Base-by-base conservation (phyloP, 2,113 vertebrate species). In the Setophaga coronata region DNA sequence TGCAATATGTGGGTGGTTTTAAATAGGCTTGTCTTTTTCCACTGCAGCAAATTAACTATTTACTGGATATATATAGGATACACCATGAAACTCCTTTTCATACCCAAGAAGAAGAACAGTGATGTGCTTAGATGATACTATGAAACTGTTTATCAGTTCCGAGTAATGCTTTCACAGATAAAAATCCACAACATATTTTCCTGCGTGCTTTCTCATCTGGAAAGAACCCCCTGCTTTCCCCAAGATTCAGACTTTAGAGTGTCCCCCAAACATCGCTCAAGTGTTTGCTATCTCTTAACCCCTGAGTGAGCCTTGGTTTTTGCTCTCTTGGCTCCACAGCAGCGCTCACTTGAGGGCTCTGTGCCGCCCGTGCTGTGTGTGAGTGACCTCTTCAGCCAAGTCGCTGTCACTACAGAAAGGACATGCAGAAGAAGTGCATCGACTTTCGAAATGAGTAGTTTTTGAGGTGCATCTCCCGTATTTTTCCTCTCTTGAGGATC, bases 381-480 rank as follows among this genome's bases (percentile, higher is more conserved):
- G 70, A 93, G 93, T 72, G 96, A 81, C 96, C 93, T 84, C 96
- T 89, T 40, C 93, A 96, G 91, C 88, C 95, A 45, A 61, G 26
- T 12, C 62, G 38, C 67, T 6, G 56, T 29, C 17, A 94, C 43
- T 82, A 81, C 86, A 96, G 31, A 66, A 57, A 58, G 26, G 21
- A n/a, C 58, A 10, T 1, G 1, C 2, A 3, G n/a, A 45, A 38
- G 9, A 81, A 51, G 12, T 7, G 21, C 12, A 7, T 4, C 7
- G 7, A 6, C 70, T 53, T 25, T 8, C 3, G 24, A 48, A 84
- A 42, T 0, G 0, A 33, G 2, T 1, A 2, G 7, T 1, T 50
- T 90, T 56, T 28, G 73, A 62, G 23, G 26, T 24, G 77, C 3
- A 34, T 28, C 13, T 65, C 50, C 17, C 2, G 0, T 29, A 9